phyloP scores from a whole-genome alignment of 1,140 invertebrate species.

The Caenorhabditis briggsae region DNA sequence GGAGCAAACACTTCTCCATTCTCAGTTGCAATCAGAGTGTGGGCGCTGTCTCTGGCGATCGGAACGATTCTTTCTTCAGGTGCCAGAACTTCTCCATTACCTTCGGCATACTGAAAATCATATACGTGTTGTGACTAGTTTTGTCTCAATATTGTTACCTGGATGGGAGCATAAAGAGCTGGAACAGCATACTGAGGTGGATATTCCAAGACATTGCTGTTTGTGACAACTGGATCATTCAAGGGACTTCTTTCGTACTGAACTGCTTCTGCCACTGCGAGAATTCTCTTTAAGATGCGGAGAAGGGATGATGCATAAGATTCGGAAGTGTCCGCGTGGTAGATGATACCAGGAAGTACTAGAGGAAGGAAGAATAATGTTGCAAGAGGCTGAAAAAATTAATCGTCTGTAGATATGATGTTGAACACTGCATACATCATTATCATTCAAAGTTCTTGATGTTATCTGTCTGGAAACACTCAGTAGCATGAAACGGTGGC shows the following conservation, averaged over 20 bases:
- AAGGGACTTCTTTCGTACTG: slow-evolving; percentile 8
- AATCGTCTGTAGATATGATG: neutral
- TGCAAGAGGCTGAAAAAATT: neutral
- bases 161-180: neutral
- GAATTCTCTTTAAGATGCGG: neutral
- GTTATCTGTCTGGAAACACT: neutral
- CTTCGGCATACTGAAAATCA: neutral
- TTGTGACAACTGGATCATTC: neutral
- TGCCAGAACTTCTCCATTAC: neutral
- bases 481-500: neutral
- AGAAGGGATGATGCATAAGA: neutral
- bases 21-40: neutral
- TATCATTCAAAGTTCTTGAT: neutral
- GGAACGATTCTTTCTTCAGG: neutral
- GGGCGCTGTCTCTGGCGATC: slow-evolving; percentile 21
- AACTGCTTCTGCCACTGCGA: neutral
- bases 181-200: neutral
- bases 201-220: neutral
- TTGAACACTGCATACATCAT: neutral
- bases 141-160: neutral
- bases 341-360: neutral
- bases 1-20: slow-evolving; percentile 7
- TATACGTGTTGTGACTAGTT: neutral
- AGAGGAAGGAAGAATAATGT: neutral
- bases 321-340: neutral